phyloP scores from a whole-genome alignment of 2,888 invertebrate genomes.

The Patella pellucida region DNA sequence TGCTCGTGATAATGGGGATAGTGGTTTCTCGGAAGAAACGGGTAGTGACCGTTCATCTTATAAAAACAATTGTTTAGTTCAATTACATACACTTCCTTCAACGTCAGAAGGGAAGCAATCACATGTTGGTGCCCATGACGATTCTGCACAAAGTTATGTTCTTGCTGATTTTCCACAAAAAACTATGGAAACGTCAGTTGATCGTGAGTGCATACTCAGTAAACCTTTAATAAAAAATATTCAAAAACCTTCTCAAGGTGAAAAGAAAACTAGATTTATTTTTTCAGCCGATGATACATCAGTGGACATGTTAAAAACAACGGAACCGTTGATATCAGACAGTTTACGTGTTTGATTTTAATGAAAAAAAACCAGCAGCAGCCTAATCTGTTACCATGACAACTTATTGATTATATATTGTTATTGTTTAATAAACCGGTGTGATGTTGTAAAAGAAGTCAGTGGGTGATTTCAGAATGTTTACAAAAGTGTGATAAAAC shows the following conservation, averaged over 20 bases:
- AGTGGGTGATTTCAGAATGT: too few relatives aligned
- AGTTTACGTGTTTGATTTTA: too few relatives aligned
- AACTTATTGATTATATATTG: too few relatives aligned
- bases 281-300: not conserved
- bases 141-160: not conserved
- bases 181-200: not conserved
- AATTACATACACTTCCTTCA: not conserved
- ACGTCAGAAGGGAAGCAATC: not conserved
- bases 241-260: not conserved
- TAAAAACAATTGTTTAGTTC: not conserved
- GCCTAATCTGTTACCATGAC: too few relatives aligned
- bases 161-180: not conserved
- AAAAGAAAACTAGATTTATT: not conserved
- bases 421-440: too few relatives aligned
- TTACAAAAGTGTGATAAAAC: too few relatives aligned
- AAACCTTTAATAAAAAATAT: not conserved
- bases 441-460: too few relatives aligned
- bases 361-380: too few relatives aligned
- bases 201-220: not conserved
- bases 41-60: constrained; percentile 23
- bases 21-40: constrained; percentile 27
- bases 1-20: constrained; percentile 18
- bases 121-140: not conserved
- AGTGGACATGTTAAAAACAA: too few relatives aligned
- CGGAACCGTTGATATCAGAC: too few relatives aligned